A percentile compares a stretch with the other conserved stretches of the same genome.
phyloP scores from a whole-genome alignment of 2,113 vertebrate genomes.

The Eira barbara region DNA sequence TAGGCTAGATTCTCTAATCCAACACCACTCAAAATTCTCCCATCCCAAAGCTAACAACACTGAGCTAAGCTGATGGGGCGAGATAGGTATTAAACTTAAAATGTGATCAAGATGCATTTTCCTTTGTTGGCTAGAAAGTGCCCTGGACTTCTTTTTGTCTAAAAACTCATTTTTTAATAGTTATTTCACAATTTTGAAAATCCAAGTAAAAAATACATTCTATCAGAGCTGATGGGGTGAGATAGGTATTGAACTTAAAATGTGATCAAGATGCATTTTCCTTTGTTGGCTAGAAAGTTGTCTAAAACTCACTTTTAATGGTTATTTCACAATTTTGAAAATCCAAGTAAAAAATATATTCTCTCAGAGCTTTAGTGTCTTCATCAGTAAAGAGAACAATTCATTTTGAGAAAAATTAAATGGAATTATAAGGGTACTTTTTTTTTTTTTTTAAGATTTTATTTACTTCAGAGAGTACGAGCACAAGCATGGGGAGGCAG shows the following conservation, averaged over 20 bases:
- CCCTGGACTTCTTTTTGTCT: background rate
- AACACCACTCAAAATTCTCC: background rate
- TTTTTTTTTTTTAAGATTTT: too few species aligned
- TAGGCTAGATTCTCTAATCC: background rate
- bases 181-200: too few species aligned
- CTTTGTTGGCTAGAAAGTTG: background rate
- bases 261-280: background rate
- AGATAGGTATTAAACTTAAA: background rate
- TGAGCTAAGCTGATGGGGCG: background rate
- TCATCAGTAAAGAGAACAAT: background rate
- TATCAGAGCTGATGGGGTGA: background rate
- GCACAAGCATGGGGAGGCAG: too few species aligned
- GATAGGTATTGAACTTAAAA: background rate
- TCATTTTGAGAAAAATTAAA: background rate
- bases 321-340: background rate
- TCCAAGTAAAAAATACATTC: too few species aligned
- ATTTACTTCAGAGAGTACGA: too few species aligned
- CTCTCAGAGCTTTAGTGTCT: background rate
- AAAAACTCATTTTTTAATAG: too few species aligned
- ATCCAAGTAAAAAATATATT: background rate
- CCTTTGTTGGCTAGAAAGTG: background rate
- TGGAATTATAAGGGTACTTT: background rate
- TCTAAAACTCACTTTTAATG: background rate
- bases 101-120: background rate
- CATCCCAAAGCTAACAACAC: background rate